Percentiles rank a stretch among this genome's conserved stretches.
Evolutionary conservation across 1,140 invertebrate species (phyloP).

Genomic region (Bicyclus anynana): DNA sequence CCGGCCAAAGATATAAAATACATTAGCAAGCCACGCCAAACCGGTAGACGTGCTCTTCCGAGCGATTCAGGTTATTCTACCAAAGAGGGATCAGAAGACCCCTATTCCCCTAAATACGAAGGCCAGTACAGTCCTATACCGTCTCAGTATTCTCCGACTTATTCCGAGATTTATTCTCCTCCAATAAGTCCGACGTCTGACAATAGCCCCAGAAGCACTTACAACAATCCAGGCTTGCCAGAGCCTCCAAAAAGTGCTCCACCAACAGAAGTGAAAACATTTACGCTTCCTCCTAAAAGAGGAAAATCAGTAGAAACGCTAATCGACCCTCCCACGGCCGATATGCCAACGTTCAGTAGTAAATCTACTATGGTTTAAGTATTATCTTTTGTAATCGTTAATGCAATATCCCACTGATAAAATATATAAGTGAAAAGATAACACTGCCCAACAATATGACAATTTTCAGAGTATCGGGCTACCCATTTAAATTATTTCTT

Average conservation of each 20-base stretch:
- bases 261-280: slow-evolving; percentile 61
- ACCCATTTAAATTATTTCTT: not conserved
- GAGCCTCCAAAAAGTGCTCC: slow-evolving; percentile 73
- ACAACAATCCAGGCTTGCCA: slow-evolving; percentile 57
- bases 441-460: slow-evolving; percentile 15
- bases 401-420: slow-evolving; percentile 32
- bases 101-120: slow-evolving; percentile 58
- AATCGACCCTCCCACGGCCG: slow-evolving; percentile 53
- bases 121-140: slow-evolving; percentile 67
- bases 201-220: slow-evolving; percentile 58
- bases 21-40: slow-evolving; percentile 69
- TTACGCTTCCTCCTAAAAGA: slow-evolving; percentile 59
- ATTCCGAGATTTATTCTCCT: slow-evolving; percentile 72
- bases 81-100: slow-evolving; percentile 62
- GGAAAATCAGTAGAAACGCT: slow-evolving; percentile 70
- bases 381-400: not conserved
- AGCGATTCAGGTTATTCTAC: slow-evolving; percentile 73
- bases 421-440: slow-evolving; percentile 5
- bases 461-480: slow-evolving; percentile 15
- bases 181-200: slow-evolving; percentile 66
- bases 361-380: slow-evolving; percentile 72
- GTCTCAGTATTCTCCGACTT: slow-evolving; percentile 66
- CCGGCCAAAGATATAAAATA: slow-evolving; percentile 79
- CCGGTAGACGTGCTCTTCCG: slow-evolving; percentile 72
- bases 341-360: slow-evolving; percentile 64